Evolutionary conservation across 2,113 vertebrate species (phyloP), one percentile per base, ranked within the genome.

Genomic region (Crocuta crocuta): DNA sequence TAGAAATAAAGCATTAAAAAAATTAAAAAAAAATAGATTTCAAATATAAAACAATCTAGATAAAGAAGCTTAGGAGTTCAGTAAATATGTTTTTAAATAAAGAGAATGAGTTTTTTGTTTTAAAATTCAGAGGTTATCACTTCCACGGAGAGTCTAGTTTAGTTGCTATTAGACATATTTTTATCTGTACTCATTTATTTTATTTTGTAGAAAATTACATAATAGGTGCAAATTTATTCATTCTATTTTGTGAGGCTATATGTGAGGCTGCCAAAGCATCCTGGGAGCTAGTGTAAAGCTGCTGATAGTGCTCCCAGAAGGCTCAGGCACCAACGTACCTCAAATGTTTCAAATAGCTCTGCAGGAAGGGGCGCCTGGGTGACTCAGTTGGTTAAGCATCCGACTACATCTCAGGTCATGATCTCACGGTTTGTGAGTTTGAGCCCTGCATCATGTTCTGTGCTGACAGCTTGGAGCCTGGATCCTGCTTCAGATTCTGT

Each of bases 191-290:
- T 65, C 43, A 89, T 73, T 70, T 95, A 90, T 93, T 91, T 92
- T 87, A 55, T 82, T 91, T 95, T 91, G 55, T 43, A 70, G 85
- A 89, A 96, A 96, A 93, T 53, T 95, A n/a, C 55, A 97, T 76
- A 96, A 95, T 80, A 55, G 58, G 33, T 95, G 19, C 63, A 97
- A 93, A 84, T 96, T 39, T 89, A 97, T 97, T 95, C 55, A 74
- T n/a, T 93, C 86, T 95, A 71, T 91, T 97, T 96, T 92, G 91
- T 94, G 86, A 94, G 26, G 39, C 76, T 92, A 5, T 74, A 39
- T 84, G 45, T 89, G 61, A 84, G 33, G 65, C 35, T 97, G 89
- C 55, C 82, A 90, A 83, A 78, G 68, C 71, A 92, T 96, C 78
- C 84, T 79, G 39, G 63, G 96, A 95, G 7, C 48, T 92, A n/a